Conservation (phyloP, 1,140 invertebrate species). For the Drosophila parabipectinata region DNA sequence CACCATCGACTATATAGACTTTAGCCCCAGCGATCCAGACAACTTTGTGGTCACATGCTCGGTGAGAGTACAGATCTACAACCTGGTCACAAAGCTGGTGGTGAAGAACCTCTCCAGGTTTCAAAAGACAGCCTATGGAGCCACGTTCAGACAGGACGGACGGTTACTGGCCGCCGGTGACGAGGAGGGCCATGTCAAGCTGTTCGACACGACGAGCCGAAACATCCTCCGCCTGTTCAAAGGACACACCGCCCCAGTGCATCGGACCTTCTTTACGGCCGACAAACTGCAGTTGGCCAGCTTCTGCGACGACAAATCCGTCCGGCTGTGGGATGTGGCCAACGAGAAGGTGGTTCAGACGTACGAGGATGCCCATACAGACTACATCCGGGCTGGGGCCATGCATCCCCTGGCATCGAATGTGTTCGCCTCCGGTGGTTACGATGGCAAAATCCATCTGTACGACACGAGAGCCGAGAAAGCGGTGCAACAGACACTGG, state of each 20-base stretch:
- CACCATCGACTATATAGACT: constrained; percentile 95
- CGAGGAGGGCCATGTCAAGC: constrained; percentile 92
- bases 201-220: constrained; percentile 94
- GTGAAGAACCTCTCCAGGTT: constrained; percentile 94
- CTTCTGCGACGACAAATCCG: constrained; percentile 97
- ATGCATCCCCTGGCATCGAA: constrained; percentile 90
- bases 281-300: constrained; percentile 92
- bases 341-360: constrained; percentile 89
- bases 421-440: constrained; percentile 94
- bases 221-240: constrained; percentile 89
- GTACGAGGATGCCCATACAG: constrained; percentile 89
- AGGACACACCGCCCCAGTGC: constrained; percentile 87
- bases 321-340: constrained; percentile 95
- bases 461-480: constrained; percentile 93
- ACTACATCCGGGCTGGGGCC: constrained; percentile 93
- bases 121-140: constrained; percentile 93
- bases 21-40: constrained; percentile 93
- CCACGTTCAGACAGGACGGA: constrained; percentile 93
- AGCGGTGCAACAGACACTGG: constrained; percentile 88
- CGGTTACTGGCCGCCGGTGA: constrained; percentile 93
- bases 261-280: constrained; percentile 92
- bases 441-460: constrained; percentile 95
- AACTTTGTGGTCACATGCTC: constrained; percentile 96
- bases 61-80: constrained; percentile 95
- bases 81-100: constrained; percentile 93